Conservation (phyloP, 2,797 vertebrate genomes). For the Mallotus villosus region DNA sequence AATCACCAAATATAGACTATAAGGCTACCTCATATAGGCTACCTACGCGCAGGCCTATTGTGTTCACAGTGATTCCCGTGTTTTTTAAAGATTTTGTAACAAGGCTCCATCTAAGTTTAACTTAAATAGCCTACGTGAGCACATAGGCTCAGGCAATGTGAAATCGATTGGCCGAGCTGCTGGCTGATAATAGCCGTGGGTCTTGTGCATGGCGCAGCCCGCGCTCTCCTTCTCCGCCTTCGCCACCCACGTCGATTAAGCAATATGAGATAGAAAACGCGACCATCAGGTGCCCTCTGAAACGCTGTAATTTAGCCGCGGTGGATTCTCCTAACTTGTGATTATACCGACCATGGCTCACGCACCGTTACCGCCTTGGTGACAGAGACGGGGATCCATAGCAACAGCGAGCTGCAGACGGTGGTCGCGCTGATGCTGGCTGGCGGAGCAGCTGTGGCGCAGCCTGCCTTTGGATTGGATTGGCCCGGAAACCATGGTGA, state of each 20-base stretch:
- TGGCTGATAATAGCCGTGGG: not conserved
- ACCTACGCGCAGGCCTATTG: not conserved
- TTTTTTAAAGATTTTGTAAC: not conserved
- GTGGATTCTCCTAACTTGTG: slow-evolving; percentile 19
- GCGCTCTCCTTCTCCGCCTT: not conserved
- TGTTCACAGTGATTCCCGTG: not conserved
- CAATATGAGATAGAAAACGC: not conserved
- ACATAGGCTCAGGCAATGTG: not conserved
- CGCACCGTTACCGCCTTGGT: slow-evolving; percentile 22
- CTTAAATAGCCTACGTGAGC: not conserved
- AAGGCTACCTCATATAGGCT: not conserved
- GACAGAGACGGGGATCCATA: slow-evolving; percentile 36
- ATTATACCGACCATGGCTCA: slow-evolving; percentile 13
- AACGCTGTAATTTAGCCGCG: slow-evolving; percentile 6
- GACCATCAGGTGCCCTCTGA: not conserved
- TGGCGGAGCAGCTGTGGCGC: slow-evolving; percentile 19
- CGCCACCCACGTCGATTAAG: slow-evolving; percentile 12
- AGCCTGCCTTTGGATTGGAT: slow-evolving; percentile 20
- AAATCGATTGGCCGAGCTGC: not conserved
- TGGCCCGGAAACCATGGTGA: slow-evolving; percentile 14
- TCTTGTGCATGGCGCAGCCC: not conserved
- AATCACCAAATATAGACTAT: not conserved
- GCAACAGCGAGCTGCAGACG: slow-evolving; percentile 36
- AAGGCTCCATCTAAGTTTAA: not conserved
- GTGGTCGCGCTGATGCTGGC: slow-evolving; percentile 1